Evolutionary conservation across 2,113 vertebrate genomes (phyloP).

Genomic region (Protobothrops flavoviridis): DNA sequence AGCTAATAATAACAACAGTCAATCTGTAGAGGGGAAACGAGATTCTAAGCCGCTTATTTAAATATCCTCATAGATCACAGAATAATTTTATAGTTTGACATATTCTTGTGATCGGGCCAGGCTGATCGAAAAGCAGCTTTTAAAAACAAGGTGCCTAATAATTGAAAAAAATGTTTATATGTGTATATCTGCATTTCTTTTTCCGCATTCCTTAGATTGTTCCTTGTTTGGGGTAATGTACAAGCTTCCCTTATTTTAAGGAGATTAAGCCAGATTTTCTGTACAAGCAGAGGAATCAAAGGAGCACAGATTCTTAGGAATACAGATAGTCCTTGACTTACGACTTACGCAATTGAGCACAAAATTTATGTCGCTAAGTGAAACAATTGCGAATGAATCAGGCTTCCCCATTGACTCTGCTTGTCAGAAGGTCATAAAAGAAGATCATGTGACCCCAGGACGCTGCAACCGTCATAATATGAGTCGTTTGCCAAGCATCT

Average conservation of each 20-base stretch:
- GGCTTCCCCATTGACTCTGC: neutral
- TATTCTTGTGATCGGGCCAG: conserved; percentile 27
- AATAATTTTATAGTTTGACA: conserved; percentile 14
- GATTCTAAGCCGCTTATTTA: conserved; percentile 1
- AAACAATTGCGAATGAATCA: neutral
- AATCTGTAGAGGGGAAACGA: conserved; percentile 2
- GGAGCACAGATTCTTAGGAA: neutral
- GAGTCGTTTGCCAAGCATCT: neutral
- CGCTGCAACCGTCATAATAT: no score
- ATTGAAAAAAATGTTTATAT: conserved; percentile 37
- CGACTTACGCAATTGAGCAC: no score
- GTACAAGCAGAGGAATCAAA: neutral
- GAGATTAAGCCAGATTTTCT: neutral
- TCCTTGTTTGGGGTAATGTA: conserved; percentile 16
- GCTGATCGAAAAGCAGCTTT: neutral
- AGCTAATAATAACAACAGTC: neutral
- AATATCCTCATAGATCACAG: neutral
- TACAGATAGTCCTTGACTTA: neutral
- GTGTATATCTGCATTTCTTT: conserved; percentile 8
- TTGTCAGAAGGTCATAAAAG: neutral
- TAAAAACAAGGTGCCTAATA: conserved; percentile 29
- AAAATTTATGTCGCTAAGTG: neutral
- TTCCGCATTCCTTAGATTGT: neutral
- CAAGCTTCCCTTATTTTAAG: neutral
- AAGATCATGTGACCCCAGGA: neutral